These are phyloP conservation scores for Lucilia cuprina DNA, from an alignment of 1,140 invertebrate genomes.

Conservation along the genomic window DNA sequence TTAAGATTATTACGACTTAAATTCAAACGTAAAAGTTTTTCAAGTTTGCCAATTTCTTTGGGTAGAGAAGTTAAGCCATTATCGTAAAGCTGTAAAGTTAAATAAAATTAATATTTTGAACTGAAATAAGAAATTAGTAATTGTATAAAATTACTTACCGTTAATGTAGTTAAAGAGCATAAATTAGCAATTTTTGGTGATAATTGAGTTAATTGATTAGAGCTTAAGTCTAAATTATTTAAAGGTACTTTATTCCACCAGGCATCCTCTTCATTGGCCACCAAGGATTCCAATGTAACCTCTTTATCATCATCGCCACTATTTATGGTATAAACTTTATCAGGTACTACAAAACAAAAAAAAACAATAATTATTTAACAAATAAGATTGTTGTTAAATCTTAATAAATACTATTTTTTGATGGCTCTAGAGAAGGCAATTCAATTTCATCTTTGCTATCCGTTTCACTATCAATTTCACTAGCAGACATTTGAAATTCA, in stretches of 20 bases:
- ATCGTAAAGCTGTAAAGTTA: conserved; percentile 75
- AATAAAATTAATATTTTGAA: no score
- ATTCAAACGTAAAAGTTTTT: conserved; percentile 77
- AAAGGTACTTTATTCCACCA: conserved; percentile 89
- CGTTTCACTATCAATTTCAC: conserved; percentile 54
- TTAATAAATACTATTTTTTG: background rate
- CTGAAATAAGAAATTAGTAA: no score
- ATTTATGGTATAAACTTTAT: conserved; percentile 82
- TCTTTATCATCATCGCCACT: conserved; percentile 72
- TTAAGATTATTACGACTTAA: conserved; percentile 80
- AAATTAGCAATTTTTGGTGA: conserved; percentile 75
- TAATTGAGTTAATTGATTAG: conserved; percentile 74
- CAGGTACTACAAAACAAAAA: conserved; percentile 78
- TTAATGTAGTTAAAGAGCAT: conserved; percentile 73
- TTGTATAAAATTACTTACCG: no score
- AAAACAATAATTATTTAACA: background rate
- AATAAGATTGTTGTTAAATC: background rate
- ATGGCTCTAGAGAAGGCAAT: conserved; percentile 1
- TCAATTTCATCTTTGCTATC: conserved; percentile 55
- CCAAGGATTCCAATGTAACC: conserved; percentile 71
- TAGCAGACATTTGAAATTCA: conserved; percentile 58
- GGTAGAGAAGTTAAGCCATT: conserved; percentile 78
- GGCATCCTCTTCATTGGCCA: conserved; percentile 68
- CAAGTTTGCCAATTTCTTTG: conserved; percentile 77
- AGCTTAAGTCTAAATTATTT: conserved; percentile 81